Conservation (phyloP, 2,888 invertebrate species). For the Amphipyra berbera region DNA sequence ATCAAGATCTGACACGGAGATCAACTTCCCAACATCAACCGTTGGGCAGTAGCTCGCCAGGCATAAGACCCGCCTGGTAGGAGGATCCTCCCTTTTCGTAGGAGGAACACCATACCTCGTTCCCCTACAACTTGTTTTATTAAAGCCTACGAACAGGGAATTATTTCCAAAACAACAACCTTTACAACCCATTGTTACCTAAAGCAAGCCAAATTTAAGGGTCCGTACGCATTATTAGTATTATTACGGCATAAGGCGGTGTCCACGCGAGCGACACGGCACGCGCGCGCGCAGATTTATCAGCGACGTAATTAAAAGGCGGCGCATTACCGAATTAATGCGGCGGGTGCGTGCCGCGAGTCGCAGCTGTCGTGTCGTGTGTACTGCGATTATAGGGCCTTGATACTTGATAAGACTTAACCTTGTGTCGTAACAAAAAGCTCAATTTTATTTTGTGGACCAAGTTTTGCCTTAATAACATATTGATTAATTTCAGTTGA, state of each 20-base stretch:
- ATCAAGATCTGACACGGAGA: too few species aligned
- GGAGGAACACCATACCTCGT: too few species aligned
- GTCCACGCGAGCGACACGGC: conserved; percentile 77
- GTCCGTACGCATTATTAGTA: conserved; percentile 52
- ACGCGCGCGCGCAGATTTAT: conserved; percentile 88
- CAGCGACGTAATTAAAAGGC: conserved; percentile 87
- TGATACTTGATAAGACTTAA: conserved; percentile 66
- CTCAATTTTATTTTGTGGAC: background rate
- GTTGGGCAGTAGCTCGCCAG: too few species aligned
- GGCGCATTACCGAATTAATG: conserved; percentile 85
- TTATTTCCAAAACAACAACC: conserved; percentile 32
- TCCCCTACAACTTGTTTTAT: background rate
- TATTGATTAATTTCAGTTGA: background rate
- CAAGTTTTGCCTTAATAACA: background rate
- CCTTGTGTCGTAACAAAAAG: background rate
- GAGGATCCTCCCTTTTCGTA: too few species aligned
- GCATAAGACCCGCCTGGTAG: too few species aligned
- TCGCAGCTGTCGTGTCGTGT: conserved; percentile 79
- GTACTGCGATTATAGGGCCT: conserved; percentile 51
- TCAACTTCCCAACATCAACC: too few species aligned
- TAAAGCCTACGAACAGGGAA: background rate
- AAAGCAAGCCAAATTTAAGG: conserved; percentile 40
- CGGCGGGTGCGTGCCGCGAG: conserved; percentile 80
- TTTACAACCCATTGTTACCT: conserved; percentile 29
- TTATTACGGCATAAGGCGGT: conserved; percentile 75